Percentiles rank a stretch among this genome's conserved stretches.
phyloP scores from a whole-genome alignment of 2,113 vertebrate species.

The Rhinoderma darwinii region DNA sequence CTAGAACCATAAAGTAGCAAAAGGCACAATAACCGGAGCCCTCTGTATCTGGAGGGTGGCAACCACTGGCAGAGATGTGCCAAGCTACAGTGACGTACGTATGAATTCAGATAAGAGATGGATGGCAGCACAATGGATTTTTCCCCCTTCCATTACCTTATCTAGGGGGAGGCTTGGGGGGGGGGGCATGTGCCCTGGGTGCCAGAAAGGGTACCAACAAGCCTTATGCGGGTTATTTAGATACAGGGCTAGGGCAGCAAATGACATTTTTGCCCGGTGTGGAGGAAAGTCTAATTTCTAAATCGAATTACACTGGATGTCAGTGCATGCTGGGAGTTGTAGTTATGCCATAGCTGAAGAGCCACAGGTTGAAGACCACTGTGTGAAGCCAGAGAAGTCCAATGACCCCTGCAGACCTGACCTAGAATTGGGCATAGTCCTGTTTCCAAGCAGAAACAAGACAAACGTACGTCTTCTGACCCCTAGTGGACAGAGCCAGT shows the following conservation, averaged over 20 bases:
- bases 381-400: not conserved
- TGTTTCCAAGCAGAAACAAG: not conserved
- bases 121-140: no score
- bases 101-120: no score
- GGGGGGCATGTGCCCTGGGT: no score
- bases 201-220: no score
- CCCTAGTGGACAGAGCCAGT: not conserved
- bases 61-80: not conserved
- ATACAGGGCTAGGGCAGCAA: no score
- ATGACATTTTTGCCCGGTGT: not conserved
- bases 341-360: not conserved
- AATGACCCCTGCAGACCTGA: no score
- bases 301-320: not conserved
- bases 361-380: not conserved
- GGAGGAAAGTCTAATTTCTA: no score
- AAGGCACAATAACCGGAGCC: not conserved
- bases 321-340: not conserved
- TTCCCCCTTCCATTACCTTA: no score
- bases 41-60: not conserved
- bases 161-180: no score
- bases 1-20: not conserved
- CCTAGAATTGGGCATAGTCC: not conserved
- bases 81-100: no score
- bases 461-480: not conserved
- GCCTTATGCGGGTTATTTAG: no score